Base-by-base conservation (phyloP, 2,797 vertebrate species). In the Sebastes alutus region DNA sequence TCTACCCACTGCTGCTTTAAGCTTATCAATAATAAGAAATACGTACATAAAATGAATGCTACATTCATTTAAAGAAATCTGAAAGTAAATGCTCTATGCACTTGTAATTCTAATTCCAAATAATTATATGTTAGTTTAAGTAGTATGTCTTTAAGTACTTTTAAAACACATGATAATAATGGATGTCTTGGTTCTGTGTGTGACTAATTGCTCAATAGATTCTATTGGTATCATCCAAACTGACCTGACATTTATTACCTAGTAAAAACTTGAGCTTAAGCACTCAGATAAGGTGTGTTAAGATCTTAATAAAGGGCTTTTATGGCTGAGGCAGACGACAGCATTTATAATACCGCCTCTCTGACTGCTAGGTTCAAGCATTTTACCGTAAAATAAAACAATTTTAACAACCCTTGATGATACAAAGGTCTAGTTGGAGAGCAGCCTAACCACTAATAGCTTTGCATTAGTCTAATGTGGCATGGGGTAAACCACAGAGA, bases 301-400 rank as follows among this genome's bases (percentile, higher is more conserved):
- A 46, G 42, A 46, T 46, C 25, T 42, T 30, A 52, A 52, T 14
- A 23, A 22, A 58, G 0, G n/a, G 18, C 10, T 54, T 71, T 52
- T 22, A 68, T 63, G 46, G 18, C n/a, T 29, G 0, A 72, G 29
- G 9, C 72, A 78, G 27, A 61, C 23, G 38, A 13, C 29, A 49
- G 14, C 14, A 11, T 55, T 30, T 35, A 52, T 59, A 32, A 29
- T 18, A 61, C 7, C 29, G 4, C 3, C 72, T 69, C 18, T 72
- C 14, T 67, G 42, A n/a, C 66, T 16, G 63, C 59, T 59, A 56
- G 18, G 49, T 33, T 29, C 2, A 20, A 67, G 16, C 9, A 78
- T 75, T 81, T 85, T 22, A 81, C 59, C 70, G 25, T 63, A n/a
- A 20, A 52, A 52, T n/a, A 27, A 23, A 23, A 23, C 23, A 23